These are phyloP conservation scores for Tenebrosternarchus preto DNA, from an alignment of 2,113 vertebrate genomes.

Conservation along the genomic window DNA sequence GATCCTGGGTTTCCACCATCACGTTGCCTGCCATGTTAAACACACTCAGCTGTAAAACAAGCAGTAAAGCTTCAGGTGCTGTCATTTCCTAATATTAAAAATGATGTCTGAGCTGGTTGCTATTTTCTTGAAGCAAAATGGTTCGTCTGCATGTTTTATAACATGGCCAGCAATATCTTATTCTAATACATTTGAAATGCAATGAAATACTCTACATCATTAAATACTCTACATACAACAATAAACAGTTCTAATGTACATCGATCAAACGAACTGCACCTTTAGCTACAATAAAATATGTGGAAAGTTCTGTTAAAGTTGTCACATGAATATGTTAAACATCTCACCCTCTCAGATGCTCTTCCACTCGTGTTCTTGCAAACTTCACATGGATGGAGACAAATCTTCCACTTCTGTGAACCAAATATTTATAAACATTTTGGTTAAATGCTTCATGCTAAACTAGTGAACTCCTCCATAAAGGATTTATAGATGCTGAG, in stretches of 20 bases:
- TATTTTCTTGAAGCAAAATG: slow-evolving; percentile 32
- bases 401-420: not conserved
- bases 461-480: slow-evolving; percentile 15
- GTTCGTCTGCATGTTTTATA: slow-evolving; percentile 35
- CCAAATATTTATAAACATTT: not conserved
- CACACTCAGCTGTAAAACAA: slow-evolving; percentile 13
- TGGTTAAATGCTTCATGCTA: slow-evolving; percentile 19
- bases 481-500: slow-evolving; percentile 25
- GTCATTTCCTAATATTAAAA: slow-evolving; percentile 38
- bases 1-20: not conserved
- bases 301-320: slow-evolving; percentile 27
- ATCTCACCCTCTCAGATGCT: slow-evolving; percentile 1
- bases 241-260: not conserved
- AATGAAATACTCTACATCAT: slow-evolving; percentile 27
- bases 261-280: slow-evolving; percentile 41
- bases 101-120: slow-evolving; percentile 7
- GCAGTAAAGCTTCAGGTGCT: slow-evolving; percentile 26
- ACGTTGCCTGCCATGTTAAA: slow-evolving; percentile 24
- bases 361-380: not conserved
- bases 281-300: slow-evolving; percentile 39
- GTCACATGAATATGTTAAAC: slow-evolving; percentile 22
- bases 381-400: not conserved
- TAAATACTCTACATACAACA: slow-evolving; percentile 23
- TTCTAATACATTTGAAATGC: slow-evolving; percentile 40
- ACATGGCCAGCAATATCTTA: slow-evolving; percentile 28